Conservation (phyloP, 2,113 vertebrate species). For the Himantopus leucocephalus region DNA sequence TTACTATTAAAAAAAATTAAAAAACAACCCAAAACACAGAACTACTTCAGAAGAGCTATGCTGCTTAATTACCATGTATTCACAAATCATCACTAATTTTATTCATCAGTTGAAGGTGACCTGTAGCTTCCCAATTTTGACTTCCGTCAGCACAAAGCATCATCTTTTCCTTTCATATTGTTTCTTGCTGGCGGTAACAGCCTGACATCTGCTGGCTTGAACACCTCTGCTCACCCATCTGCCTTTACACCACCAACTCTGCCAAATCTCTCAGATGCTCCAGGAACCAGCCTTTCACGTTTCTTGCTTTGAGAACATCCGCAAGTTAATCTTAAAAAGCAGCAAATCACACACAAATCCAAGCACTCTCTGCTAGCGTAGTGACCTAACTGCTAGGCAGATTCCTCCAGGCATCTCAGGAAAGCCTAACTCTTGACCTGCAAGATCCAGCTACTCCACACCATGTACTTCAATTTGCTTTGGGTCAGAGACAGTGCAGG, state of each 20-base stretch:
- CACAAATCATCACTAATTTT: not conserved
- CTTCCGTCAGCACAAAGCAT: not conserved
- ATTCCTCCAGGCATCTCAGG: not conserved
- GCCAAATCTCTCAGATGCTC: not conserved
- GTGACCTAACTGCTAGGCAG: not conserved
- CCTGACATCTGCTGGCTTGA: conserved; percentile 61
- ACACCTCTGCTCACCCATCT: not conserved
- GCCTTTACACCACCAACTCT: not conserved
- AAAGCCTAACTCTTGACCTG: not conserved
- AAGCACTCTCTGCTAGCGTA: not conserved
- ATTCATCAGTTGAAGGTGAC: not conserved
- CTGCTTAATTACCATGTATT: not conserved
- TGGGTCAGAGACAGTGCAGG: not conserved
- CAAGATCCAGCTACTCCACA: not conserved
- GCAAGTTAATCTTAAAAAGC: not conserved
- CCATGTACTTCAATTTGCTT: accelerated
- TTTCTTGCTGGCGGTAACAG: not conserved
- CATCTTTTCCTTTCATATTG: not conserved
- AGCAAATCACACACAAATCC: not conserved
- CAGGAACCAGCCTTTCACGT: not conserved
- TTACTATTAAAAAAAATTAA: not conserved
- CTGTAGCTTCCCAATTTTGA: not conserved
- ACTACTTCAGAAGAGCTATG: not conserved
- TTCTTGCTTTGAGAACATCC: not conserved
- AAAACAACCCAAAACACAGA: not conserved